A percentile compares a stretch with the other conserved stretches of the same genome.
Conservation (phyloP, 2,797 vertebrate genomes). For the Parambassis ranga region DNA sequence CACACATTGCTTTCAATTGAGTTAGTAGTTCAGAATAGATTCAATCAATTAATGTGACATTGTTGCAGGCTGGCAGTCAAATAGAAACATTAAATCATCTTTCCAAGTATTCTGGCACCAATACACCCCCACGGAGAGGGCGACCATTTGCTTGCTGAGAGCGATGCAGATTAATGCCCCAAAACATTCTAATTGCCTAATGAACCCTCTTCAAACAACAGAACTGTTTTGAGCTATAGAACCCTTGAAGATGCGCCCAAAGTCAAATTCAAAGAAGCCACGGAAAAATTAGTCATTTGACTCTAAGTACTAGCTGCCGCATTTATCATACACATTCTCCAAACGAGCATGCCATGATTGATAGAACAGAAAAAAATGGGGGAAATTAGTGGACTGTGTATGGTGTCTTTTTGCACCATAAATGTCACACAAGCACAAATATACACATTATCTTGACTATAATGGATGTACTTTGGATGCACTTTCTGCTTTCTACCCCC, state of each 20-base stretch:
- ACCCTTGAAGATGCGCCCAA: slow-evolving; percentile 29
- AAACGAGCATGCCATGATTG: slow-evolving; percentile 10
- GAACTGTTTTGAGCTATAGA: slow-evolving; percentile 44
- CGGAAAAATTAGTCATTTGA: slow-evolving; percentile 29
- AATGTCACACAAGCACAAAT: slow-evolving; percentile 19
- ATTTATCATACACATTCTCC: slow-evolving; percentile 17
- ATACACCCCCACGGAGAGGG: slow-evolving; percentile 49
- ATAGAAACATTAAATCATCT: slow-evolving; percentile 79
- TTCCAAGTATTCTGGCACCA: slow-evolving; percentile 68
- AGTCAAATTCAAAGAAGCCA: slow-evolving; percentile 38
- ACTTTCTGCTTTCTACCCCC: too few species aligned
- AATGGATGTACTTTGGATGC: not conserved
- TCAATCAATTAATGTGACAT: slow-evolving; percentile 77
- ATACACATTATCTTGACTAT: not conserved
- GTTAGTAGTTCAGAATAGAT: slow-evolving; percentile 75
- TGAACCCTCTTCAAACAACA: slow-evolving; percentile 66
- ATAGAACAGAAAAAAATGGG: not conserved
- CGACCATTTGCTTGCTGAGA: slow-evolving; percentile 52
- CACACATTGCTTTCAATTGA: slow-evolving; percentile 77
- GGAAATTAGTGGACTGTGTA: not conserved
- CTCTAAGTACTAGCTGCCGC: slow-evolving; percentile 9
- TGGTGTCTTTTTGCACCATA: not conserved
- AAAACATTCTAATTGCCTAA: slow-evolving; percentile 71
- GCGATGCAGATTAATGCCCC: slow-evolving; percentile 66
- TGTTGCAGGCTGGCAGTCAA: slow-evolving; percentile 71